phyloP scores from a whole-genome alignment of 2,113 vertebrate species.

The Hystrix cristata region DNA sequence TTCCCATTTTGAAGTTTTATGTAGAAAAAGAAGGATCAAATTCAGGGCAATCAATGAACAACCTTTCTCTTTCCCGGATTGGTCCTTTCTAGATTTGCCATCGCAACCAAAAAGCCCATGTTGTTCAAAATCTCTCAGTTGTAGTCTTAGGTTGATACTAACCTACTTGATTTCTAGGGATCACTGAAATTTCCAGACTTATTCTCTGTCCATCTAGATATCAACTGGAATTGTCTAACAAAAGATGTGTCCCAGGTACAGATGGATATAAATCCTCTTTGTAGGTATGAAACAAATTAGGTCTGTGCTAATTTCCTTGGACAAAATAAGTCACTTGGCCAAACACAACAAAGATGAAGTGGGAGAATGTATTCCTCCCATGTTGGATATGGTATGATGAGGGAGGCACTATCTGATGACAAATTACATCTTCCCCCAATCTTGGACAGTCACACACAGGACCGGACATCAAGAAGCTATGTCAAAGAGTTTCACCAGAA shows the following conservation, averaged over 20 bases:
- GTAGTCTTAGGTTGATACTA: neutral
- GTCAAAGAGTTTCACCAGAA: neutral
- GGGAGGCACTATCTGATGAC: neutral
- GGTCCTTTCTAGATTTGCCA: neutral
- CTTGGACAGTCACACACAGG: neutral
- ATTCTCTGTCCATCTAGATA: neutral
- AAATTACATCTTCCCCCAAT: neutral
- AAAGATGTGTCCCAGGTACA: neutral
- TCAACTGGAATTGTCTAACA: neutral
- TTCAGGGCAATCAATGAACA: neutral
- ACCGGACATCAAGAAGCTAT: neutral
- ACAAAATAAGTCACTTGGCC: neutral
- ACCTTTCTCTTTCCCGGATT: neutral
- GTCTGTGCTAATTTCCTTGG: neutral
- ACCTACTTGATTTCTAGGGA: neutral
- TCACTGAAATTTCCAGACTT: neutral
- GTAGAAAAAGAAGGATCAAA: neutral
- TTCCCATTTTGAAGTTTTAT: neutral
- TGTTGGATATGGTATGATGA: neutral
- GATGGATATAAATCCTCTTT: neutral
- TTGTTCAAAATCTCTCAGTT: neutral
- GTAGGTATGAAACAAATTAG: neutral
- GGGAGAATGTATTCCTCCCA: neutral
- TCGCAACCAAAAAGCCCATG: neutral
- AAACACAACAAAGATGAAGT: neutral